Percentiles rank a stretch among this genome's conserved stretches.
These are phyloP conservation scores for Melanotaenia pygmaea DNA, from an alignment of 2,797 vertebrate species.

Conservation along the genomic window DNA sequence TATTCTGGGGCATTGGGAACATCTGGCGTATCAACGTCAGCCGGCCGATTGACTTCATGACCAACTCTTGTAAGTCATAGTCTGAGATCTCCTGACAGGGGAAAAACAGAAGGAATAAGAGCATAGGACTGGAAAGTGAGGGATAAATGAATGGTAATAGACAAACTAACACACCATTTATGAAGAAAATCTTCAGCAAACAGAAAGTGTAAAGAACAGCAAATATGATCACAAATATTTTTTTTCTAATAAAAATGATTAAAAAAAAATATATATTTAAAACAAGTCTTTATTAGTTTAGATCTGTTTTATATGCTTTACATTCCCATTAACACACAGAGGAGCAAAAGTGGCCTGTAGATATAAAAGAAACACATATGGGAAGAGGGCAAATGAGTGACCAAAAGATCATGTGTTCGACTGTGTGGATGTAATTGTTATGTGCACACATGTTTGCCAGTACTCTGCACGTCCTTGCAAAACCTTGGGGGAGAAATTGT, in stretches of 20 bases:
- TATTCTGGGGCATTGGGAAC: conserved; percentile 94
- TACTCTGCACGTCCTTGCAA: conserved; percentile 71
- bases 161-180: neutral
- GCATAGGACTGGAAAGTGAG: conserved; percentile 3
- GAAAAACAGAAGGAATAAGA: conserved; percentile 2
- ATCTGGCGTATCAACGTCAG: conserved; percentile 95
- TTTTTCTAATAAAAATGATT: neutral
- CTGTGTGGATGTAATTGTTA: conserved; percentile 20
- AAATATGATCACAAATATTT: neutral
- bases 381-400: conserved; percentile 12
- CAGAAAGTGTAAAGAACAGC: conserved; percentile 1
- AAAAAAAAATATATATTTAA: neutral
- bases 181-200: neutral
- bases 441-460: conserved; percentile 35
- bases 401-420: conserved; percentile 3
- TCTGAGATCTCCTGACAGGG: conserved; percentile 92
- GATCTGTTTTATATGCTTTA: conserved; percentile 9
- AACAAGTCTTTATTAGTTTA: neutral
- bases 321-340: conserved; percentile 11
- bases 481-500: conserved; percentile 73
- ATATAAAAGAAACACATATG: conserved; percentile 31
- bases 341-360: neutral
- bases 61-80: conserved; percentile 94
- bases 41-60: conserved; percentile 96
- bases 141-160: conserved; percentile 22